Evolutionary conservation across 2,797 vertebrate genomes (phyloP).

Genomic region (Notoglanidium macrostoma): DNA sequence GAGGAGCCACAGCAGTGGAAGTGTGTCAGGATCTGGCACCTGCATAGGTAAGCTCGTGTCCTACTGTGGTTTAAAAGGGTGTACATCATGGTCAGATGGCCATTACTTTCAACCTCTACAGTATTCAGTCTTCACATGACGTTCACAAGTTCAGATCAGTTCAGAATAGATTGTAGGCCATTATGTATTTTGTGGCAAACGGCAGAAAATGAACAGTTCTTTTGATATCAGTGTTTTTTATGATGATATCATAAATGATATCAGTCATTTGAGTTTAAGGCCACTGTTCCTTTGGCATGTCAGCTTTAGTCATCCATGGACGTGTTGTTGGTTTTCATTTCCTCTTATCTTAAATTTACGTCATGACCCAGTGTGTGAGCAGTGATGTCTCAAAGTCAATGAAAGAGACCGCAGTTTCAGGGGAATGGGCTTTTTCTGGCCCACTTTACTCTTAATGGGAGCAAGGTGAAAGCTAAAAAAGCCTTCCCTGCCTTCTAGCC

Average conservation of each 20-base stretch:
- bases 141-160: neutral
- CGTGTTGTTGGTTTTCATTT: slow-evolving; percentile 1
- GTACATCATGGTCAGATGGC: neutral
- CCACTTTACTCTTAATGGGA: slow-evolving; percentile 64
- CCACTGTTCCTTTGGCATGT: neutral
- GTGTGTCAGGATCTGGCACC: neutral
- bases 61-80: neutral
- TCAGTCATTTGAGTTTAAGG: no score
- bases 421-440: slow-evolving; percentile 67
- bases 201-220: neutral
- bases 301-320: neutral
- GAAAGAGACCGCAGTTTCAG: slow-evolving; percentile 56
- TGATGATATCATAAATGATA: no score
- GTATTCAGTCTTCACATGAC: neutral
- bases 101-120: neutral
- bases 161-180: neutral
- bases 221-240: neutral
- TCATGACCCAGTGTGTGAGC: slow-evolving; percentile 42
- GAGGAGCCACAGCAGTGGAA: neutral
- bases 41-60: neutral
- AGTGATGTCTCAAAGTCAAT: slow-evolving; percentile 29
- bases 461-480: slow-evolving; percentile 41
- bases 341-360: slow-evolving; percentile 9
- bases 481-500: slow-evolving; percentile 1
- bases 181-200: neutral